phyloP scores from a whole-genome alignment of 2,113 vertebrate genomes.

The Anarhynchus alexandrinus region DNA sequence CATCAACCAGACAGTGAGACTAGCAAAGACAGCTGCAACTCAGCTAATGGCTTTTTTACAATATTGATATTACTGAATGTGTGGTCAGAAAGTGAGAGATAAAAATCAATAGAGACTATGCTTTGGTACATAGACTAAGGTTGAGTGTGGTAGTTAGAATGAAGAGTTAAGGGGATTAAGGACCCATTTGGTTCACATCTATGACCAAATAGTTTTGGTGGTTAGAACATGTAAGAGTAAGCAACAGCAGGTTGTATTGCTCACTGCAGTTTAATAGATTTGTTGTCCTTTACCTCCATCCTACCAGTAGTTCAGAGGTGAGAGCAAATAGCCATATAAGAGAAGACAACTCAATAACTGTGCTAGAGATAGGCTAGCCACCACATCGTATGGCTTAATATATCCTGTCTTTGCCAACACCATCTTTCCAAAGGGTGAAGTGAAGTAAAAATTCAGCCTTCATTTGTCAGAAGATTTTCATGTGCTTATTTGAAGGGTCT shows the following conservation, averaged over 20 bases:
- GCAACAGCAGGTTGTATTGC: not conserved
- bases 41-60: not conserved
- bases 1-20: not conserved
- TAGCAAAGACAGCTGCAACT: not conserved
- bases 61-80: not conserved
- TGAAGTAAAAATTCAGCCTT: not conserved
- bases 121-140: not conserved
- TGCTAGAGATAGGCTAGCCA: not conserved
- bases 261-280: not conserved
- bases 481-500: not conserved
- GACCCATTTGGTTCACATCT: not conserved
- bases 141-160: not conserved
- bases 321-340: not conserved
- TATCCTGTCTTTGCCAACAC: not conserved
- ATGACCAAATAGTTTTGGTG: not conserved
- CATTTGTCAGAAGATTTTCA: not conserved
- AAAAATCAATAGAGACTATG: not conserved
- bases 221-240: not conserved
- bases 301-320: not conserved
- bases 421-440: not conserved
- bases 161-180: not conserved
- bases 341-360: not conserved
- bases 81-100: not conserved
- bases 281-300: not conserved
- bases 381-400: not conserved